Conservation (phyloP, 1,140 invertebrate genomes). For the Medauroidea extradentata region DNA sequence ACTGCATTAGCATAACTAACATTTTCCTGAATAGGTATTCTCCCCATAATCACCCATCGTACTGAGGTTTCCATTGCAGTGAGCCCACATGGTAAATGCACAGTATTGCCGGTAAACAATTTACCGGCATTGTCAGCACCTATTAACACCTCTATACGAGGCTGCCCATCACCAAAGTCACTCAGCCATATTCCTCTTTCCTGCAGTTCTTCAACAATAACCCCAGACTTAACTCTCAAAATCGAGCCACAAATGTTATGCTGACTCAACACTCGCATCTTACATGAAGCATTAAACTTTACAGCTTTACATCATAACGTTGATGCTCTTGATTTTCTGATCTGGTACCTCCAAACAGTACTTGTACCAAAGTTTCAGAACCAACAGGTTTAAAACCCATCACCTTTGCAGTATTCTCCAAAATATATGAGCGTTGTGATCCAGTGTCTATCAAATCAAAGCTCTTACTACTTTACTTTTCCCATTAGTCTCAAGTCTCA, state of each 20-base stretch:
- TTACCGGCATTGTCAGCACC: conserved; percentile 34
- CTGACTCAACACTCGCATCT: conserved; percentile 12
- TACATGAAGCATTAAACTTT: not conserved
- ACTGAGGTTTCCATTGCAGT: conserved; percentile 35
- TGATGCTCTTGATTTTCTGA: conserved; percentile 7
- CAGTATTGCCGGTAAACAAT: conserved; percentile 29
- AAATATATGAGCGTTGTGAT: conserved; percentile 13
- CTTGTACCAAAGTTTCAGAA: not conserved
- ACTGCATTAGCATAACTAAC: conserved; percentile 23
- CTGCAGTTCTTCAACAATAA: conserved; percentile 9
- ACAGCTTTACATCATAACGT: not conserved
- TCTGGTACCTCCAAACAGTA: conserved; percentile 1
- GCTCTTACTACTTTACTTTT: not conserved
- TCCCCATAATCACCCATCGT: conserved; percentile 37
- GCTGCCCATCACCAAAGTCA: conserved; percentile 6
- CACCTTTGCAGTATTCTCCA: not conserved
- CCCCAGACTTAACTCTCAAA: not conserved
- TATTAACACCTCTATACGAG: conserved; percentile 26
- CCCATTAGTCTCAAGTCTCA: not conserved
- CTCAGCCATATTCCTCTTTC: conserved; percentile 17
- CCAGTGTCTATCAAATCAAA: conserved; percentile 18
- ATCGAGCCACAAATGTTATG: conserved; percentile 4
- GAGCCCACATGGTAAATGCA: conserved; percentile 26
- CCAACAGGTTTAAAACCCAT: not conserved
- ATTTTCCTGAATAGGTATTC: conserved; percentile 16